Evolutionary conservation across 2,888 invertebrate species (phyloP).

Genomic region (Nephrotoma flavescens): DNA sequence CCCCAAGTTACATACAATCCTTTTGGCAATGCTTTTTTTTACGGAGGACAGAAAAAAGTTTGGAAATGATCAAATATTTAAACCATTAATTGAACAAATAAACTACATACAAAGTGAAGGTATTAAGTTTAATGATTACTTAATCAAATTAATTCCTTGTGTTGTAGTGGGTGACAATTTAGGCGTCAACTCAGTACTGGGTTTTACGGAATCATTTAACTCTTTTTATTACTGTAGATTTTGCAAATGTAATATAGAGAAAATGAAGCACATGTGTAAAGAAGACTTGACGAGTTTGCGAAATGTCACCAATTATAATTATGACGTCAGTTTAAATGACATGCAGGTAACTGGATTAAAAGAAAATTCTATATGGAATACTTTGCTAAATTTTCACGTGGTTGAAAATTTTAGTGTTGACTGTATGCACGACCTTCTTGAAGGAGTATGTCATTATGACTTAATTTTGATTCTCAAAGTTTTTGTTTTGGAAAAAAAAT

Average conservation of each 20-base stretch:
- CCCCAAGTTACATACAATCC: not conserved
- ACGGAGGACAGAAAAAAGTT: not conserved
- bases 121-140: not conserved
- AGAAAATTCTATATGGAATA: conserved; percentile 7
- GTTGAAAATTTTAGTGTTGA: no score
- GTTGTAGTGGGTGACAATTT: not conserved
- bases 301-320: not conserved
- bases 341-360: not conserved
- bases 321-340: not conserved
- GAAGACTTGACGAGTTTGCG: not conserved
- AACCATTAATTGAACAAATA: not conserved
- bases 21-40: conserved; percentile 1
- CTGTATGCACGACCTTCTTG: no score
- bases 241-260: not conserved
- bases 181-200: not conserved
- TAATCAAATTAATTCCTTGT: not conserved
- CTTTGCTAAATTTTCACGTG: conserved; percentile 6
- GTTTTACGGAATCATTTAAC: not conserved
- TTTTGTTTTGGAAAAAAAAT: no score
- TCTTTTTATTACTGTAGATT: not conserved
- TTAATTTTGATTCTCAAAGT: no score
- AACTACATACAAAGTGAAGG: not conserved
- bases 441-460: no score
- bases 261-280: not conserved
- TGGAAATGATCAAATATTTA: not conserved